Conservation (phyloP, 2,797 vertebrate genomes). For the Microhierax caerulescens region DNA sequence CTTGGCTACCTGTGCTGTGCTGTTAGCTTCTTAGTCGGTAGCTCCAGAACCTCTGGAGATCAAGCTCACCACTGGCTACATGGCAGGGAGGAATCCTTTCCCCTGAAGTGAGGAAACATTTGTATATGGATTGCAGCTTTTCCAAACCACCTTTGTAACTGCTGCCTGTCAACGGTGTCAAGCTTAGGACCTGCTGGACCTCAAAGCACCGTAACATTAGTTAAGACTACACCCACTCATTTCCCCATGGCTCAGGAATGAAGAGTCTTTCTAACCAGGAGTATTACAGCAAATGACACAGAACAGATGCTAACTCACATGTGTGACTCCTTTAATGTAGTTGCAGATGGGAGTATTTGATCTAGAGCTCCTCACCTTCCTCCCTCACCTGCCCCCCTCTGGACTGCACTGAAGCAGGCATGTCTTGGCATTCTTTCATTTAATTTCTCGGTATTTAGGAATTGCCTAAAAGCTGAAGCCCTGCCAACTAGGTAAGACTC, state of each 20-base stretch:
- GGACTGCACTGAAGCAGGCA: not conserved
- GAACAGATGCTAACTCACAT: not conserved
- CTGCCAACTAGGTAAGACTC: not conserved
- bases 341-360: not conserved
- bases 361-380: not conserved
- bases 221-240: not conserved
- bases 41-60: not conserved
- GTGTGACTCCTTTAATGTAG: not conserved
- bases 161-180: not conserved
- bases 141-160: not conserved
- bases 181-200: not conserved
- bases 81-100: not conserved
- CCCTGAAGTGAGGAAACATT: not conserved
- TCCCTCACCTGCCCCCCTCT: not conserved
- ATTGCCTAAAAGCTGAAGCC: not conserved
- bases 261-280: not conserved
- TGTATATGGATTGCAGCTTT: not conserved
- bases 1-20: not conserved
- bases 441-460: not conserved
- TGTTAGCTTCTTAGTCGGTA: not conserved
- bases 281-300: not conserved
- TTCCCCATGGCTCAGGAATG: not conserved
- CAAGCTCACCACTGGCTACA: not conserved
- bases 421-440: not conserved
- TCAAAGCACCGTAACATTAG: not conserved